phyloP scores from a whole-genome alignment of 2,113 vertebrate genomes.

The Cyprinodon variegatus region DNA sequence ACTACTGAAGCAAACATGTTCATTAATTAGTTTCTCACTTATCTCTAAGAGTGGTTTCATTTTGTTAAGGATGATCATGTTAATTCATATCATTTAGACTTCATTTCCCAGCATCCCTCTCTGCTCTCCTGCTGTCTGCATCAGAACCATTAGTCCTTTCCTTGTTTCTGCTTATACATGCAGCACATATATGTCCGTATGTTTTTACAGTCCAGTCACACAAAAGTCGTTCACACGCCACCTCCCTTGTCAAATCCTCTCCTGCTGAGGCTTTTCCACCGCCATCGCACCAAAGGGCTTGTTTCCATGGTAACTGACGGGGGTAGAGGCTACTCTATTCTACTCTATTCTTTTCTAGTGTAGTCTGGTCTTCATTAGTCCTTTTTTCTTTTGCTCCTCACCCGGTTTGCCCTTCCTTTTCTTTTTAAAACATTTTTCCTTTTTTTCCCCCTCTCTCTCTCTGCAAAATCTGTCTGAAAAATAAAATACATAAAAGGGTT shows the following conservation, averaged over 20 bases:
- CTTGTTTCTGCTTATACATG: constrained; percentile 14
- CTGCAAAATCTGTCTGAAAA: constrained; percentile 4
- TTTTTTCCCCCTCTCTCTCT: not conserved
- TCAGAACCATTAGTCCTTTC: constrained; percentile 13
- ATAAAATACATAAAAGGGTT: constrained; percentile 14
- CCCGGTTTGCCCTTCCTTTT: constrained; percentile 22
- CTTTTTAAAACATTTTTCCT: not conserved
- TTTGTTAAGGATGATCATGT: not conserved
- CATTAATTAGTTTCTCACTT: not conserved
- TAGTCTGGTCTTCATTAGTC: constrained; percentile 35
- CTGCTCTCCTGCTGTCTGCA: constrained; percentile 2
- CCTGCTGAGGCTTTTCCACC: constrained; percentile 68
- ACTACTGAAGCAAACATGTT: not conserved
- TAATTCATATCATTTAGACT: not conserved
- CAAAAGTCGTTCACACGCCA: constrained; percentile 72
- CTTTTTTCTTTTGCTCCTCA: constrained; percentile 5
- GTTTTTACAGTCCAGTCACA: constrained; percentile 30
- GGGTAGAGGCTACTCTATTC: constrained; percentile 52
- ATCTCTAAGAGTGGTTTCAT: not conserved
- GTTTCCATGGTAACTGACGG: constrained; percentile 70
- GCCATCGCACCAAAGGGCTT: constrained; percentile 62
- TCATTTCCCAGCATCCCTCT: constrained; percentile 30
- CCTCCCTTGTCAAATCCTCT: constrained; percentile 52
- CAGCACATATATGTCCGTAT: constrained; percentile 12
- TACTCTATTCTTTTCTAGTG: constrained; percentile 53